Evolutionary conservation across 2,888 invertebrate genomes (phyloP), one percentile per base, ranked within the genome.

Genomic region (Epinotia bilunana): DNA sequence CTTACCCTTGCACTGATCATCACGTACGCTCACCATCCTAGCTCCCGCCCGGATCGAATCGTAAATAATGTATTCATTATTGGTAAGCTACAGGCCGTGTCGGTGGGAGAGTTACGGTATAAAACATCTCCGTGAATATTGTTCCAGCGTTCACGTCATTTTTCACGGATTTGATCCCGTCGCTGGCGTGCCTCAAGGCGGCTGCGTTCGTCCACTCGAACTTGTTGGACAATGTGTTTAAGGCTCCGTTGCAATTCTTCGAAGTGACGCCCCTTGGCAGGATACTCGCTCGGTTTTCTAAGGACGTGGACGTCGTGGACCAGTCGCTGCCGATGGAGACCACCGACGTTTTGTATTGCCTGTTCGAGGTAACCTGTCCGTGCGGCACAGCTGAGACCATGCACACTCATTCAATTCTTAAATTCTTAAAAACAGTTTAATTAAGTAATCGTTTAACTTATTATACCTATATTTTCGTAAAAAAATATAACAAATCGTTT

Each of bases 181-280:
- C 95, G 87, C 90, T 97, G 93, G 96, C 96, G 88, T 91, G 96
- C 94, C 95, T 96, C 95, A 92, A 94, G 80, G 97, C 97, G 80
- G 96, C 97, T 83, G 88, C 87, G 84, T 84, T 90, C 71, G 91
- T 96, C 85, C 96, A 96, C 92, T 87, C 88, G 78, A 85, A 88
- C 65, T 90, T 97, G 87, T 91, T 97, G 84, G 83, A 86, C 73
- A 95, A 95, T 84, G 95, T 97, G 79, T 86, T 97, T 80, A 95
- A 95, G 85, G 95, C 95, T 84, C 97, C 97, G 73, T 95, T 97
- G 93, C 95, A 95, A 85, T 95, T 97, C 93, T 97, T 96, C 92
- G 97, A 97, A 90, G 96, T 95, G 82, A 97, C 97, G 73, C 97
- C 97, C 62, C 82, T 95, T 79, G 97, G 97, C 87, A 95, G 97